These are phyloP conservation scores for Hydrolagus colliei DNA, from an alignment of 2,797 vertebrate species.

Conservation along the genomic window DNA sequence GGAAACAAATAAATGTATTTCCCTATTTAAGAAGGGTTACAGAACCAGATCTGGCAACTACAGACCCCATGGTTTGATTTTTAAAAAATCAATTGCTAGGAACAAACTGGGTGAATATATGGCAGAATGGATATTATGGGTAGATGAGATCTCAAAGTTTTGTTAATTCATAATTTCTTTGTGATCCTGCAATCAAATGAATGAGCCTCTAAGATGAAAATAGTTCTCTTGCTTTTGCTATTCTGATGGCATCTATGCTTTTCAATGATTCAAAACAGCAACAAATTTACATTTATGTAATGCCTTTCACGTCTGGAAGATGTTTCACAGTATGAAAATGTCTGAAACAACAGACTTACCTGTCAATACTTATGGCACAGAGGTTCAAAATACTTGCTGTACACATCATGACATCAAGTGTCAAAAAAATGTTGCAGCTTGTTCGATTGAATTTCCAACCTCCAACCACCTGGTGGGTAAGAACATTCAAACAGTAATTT, in stretches of 20 bases:
- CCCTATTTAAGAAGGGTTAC: too few species aligned
- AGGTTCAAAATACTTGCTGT: conserved; percentile 95
- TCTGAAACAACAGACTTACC: conserved; percentile 56
- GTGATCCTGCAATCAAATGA: conserved; percentile 40
- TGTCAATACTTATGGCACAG: conserved; percentile 95
- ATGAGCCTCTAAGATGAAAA: conserved; percentile 43
- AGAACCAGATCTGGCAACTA: too few species aligned
- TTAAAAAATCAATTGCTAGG: too few species aligned
- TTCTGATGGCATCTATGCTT: conserved; percentile 41
- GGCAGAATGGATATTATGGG: too few species aligned
- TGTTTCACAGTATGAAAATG: conserved; percentile 34
- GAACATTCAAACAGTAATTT: conserved; percentile 39
- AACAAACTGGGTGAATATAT: too few species aligned
- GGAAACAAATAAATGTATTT: too few species aligned
- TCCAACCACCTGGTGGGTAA: conserved; percentile 73
- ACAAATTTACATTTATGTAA: background rate
- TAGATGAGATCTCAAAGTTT: too few species aligned
- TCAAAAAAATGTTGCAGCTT: conserved; percentile 86
- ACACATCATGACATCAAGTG: conserved; percentile 95
- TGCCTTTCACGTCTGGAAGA: conserved; percentile 35
- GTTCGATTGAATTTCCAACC: conserved; percentile 86
- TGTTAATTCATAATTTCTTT: too few species aligned
- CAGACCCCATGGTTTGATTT: too few species aligned
- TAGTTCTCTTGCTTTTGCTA: conserved; percentile 43
- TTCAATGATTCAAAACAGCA: conserved; percentile 37